These are phyloP conservation scores for Lepidochrysops patricia DNA, from an alignment of 2,888 invertebrate species.

Conservation along the genomic window DNA sequence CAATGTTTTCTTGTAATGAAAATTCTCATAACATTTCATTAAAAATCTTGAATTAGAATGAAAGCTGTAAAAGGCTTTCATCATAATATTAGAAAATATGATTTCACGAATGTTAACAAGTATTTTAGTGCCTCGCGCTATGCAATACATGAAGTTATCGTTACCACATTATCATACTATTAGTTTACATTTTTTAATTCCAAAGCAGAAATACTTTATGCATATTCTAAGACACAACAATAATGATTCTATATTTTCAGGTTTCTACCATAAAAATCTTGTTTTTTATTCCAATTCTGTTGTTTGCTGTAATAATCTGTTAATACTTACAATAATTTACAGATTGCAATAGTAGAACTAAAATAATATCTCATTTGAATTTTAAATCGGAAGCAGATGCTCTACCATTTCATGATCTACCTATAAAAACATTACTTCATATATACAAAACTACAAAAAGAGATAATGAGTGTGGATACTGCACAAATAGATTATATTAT, in stretches of 20 bases:
- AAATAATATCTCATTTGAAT: constrained; percentile 51
- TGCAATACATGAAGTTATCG: not conserved
- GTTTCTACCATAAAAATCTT: not conserved
- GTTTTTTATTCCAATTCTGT: not conserved
- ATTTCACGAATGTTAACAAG: not conserved
- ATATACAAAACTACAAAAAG: constrained; percentile 45
- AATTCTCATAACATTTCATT: too few species aligned
- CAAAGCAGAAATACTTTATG: not conserved
- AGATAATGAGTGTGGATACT: constrained; percentile 52
- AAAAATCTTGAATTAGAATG: not conserved
- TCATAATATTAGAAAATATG: not conserved
- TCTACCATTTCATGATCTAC: constrained; percentile 64
- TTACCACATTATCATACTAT: not conserved
- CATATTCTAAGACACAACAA: not conserved
- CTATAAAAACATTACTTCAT: constrained; percentile 43
- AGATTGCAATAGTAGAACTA: constrained; percentile 43
- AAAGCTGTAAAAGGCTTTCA: not conserved
- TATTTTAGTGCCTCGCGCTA: not conserved
- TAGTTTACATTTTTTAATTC: not conserved
- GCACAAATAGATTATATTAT: constrained; percentile 74
- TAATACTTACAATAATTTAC: constrained; percentile 19
- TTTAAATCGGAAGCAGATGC: constrained; percentile 65
- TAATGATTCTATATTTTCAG: not conserved
- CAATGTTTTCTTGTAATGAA: too few species aligned
- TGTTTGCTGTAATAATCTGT: not conserved